Evolutionary conservation across 2,888 invertebrate species (phyloP).

Genomic region (Agrotis clavis): DNA sequence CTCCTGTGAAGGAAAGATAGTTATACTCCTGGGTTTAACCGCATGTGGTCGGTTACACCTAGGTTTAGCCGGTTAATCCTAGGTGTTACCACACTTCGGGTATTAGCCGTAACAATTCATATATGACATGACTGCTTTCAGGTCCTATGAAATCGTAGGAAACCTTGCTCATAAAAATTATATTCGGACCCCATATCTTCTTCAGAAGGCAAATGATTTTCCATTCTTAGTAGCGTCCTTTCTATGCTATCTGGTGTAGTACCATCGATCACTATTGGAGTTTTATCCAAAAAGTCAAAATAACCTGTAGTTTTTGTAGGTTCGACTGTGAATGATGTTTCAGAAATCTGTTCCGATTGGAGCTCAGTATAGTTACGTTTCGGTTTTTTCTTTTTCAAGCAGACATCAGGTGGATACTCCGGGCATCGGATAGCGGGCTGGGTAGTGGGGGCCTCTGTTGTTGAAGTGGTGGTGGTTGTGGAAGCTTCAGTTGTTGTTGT

Average conservation of each 20-base stretch:
- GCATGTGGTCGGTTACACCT: too few relatives aligned
- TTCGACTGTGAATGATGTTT: background rate
- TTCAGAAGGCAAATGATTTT: background rate
- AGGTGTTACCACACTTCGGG: too few relatives aligned
- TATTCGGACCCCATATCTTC: constrained; percentile 17
- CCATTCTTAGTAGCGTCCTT: background rate
- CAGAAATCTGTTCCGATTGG: background rate
- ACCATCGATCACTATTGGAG: background rate
- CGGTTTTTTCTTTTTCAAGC: constrained; percentile 30
- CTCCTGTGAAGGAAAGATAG: too few relatives aligned
- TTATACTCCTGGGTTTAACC: too few relatives aligned
- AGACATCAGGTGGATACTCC: constrained; percentile 25
- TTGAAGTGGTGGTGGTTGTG: background rate
- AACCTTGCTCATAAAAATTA: constrained; percentile 24
- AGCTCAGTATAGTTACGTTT: accelerated
- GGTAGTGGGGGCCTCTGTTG: background rate
- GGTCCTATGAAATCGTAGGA: background rate
- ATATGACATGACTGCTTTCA: too few relatives aligned
- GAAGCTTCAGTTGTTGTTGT: background rate
- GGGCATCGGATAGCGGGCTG: constrained; percentile 36
- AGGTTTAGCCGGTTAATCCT: too few relatives aligned
- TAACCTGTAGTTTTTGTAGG: background rate
- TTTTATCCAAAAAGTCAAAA: background rate
- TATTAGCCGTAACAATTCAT: too few relatives aligned
- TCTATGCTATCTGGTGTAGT: background rate